These are phyloP conservation scores for Betta splendens DNA, from an alignment of 2,797 vertebrate genomes.

Conservation along the genomic window DNA sequence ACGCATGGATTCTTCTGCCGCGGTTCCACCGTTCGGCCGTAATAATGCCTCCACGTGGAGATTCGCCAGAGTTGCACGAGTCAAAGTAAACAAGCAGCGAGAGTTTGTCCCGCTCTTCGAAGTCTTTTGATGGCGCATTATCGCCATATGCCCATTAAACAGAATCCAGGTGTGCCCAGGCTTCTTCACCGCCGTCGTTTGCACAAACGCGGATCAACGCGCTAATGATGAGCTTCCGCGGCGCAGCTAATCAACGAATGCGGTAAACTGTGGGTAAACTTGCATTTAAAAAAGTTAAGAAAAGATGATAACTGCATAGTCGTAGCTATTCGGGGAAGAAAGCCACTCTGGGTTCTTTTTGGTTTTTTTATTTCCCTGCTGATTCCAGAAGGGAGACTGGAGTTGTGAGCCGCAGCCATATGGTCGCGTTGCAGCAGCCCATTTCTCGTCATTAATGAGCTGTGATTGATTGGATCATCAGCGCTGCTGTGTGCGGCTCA, in stretches of 20 bases:
- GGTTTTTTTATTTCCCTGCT: conserved; percentile 14
- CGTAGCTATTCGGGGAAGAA: conserved; percentile 37
- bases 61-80: conserved; percentile 12
- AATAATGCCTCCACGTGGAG: conserved; percentile 15
- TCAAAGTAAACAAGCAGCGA: neutral
- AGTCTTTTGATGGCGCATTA: conserved; percentile 34
- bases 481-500: conserved; percentile 45
- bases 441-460: conserved; percentile 78
- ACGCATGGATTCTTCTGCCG: conserved; percentile 2
- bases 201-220: neutral
- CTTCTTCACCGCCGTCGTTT: conserved; percentile 7
- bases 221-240: neutral
- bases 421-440: conserved; percentile 71
- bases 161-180: conserved; percentile 37
- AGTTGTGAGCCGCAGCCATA: conserved; percentile 66
- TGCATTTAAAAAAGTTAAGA: conserved; percentile 23
- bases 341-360: conserved; percentile 5
- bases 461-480: conserved; percentile 75
- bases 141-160: conserved; percentile 39
- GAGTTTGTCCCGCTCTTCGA: conserved; percentile 21
- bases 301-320: conserved; percentile 12
- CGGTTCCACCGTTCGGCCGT: conserved; percentile 19
- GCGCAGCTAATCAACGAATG: conserved; percentile 1
- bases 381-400: conserved; percentile 41
- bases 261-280: conserved; percentile 2